phyloP scores from a whole-genome alignment of 2,888 invertebrate genomes.

The Xanthorhoe spadicearia region DNA sequence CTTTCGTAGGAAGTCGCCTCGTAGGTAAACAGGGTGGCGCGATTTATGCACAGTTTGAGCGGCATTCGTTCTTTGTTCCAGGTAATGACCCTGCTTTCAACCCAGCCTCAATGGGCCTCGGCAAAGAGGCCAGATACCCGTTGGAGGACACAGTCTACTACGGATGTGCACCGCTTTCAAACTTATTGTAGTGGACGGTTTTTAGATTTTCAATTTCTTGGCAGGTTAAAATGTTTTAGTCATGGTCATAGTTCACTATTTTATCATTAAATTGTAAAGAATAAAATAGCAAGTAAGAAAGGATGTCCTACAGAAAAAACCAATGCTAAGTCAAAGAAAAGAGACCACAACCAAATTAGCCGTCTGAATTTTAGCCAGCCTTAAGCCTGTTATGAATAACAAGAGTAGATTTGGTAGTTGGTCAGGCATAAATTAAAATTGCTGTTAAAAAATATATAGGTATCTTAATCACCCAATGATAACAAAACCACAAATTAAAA shows the following conservation, averaged over 20 bases:
- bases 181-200: constrained; percentile 29
- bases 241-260: background rate
- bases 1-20: constrained; percentile 70
- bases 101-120: constrained; percentile 73
- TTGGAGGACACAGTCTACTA: constrained; percentile 34
- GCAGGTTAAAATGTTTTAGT: background rate
- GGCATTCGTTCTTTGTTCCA: constrained; percentile 81
- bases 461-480: too few relatives aligned
- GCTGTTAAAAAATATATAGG: too few relatives aligned
- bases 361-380: too few relatives aligned
- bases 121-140: constrained; percentile 73
- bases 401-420: too few relatives aligned
- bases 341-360: too few relatives aligned
- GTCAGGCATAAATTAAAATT: too few relatives aligned
- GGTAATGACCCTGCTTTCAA: constrained; percentile 84
- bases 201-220: constrained; percentile 19
- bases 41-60: constrained; percentile 82
- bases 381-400: too few relatives aligned
- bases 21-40: constrained; percentile 78
- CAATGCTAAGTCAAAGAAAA: too few relatives aligned
- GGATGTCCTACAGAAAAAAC: too few relatives aligned
- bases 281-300: too few relatives aligned
- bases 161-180: constrained; percentile 35
- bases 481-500: too few relatives aligned
- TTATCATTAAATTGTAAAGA: background rate